Evolutionary conservation across 2,113 vertebrate species (phyloP), one percentile per base, ranked within the genome.

Genomic region (Rhea pennata): DNA sequence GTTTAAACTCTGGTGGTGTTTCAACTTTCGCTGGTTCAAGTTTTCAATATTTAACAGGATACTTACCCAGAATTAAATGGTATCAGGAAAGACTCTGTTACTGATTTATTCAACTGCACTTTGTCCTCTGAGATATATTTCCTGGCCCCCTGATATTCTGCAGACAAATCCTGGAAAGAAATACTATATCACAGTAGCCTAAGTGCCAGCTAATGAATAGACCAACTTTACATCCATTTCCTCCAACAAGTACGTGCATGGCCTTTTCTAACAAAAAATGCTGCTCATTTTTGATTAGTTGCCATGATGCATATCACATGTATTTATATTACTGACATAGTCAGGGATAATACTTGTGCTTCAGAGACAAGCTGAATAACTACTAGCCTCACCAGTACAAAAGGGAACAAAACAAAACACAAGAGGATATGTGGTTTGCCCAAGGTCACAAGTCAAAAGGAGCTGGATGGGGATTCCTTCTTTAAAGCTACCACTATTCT

Each of bases 21-120:
- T 78, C 71, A 40, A 46, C 58, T 70, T 36, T 48, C 56, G 39
- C 15, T 75, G 21, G 4, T 59, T 80, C 73, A 20, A 21, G n/a
- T 77, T 80, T 67, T 77, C 58, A 87, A 62, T 84, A 84, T 79
- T 94, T 89, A 92, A 84, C 77, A 92, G 81, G 77, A 48, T 92
- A 46, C 56, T 87, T 73, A 33, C 54, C 66, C 50, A 61, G 66
- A 91, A 85, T 53, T 21, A 53, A 94, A 94, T 24, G 22, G 5
- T 84, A 87, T 44, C 46, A 66, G 66, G 20, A 85, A 50, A 53
- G 77, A 66, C 53, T 77, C 40, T 78, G 50, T 20, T 76, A 33
- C 70, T 93, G 51, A 66, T 50, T 78, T 53, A 39, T 10, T 53
- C 31, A 44, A 53, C 33, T 53, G 6, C 56, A 36, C 79, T 93